Evolutionary conservation across 2,797 vertebrate species (phyloP), one percentile per base, ranked within the genome.

Genomic region (Urophycis tenuis): DNA sequence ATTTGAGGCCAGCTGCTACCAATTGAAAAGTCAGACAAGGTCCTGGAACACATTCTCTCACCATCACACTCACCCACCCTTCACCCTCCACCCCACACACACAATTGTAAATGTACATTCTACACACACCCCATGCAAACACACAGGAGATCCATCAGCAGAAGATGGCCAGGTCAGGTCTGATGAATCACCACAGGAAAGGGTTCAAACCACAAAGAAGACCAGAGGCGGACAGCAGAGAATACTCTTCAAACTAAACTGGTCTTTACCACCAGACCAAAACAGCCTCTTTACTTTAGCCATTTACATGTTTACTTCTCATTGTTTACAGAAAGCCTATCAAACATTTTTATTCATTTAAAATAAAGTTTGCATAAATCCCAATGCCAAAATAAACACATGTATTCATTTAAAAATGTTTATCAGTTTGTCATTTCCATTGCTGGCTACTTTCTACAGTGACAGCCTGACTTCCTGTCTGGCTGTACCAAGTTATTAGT

Each of bases 1-100:
- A 87, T 86, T 78, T 79, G 74, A 75, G 74, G 12, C 80, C 89
- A 89, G 85, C 85, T 92, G 88, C 82, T 88, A 74, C 31, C 84
- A 88, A 88, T 85, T 88, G 80, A 74, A 75, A 80, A 41, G 72
- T 69, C 77, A 84, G 74, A 85, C 74, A 76, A 31, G 69, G 71
- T 32, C 22, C 85, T 87, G 86, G 82, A 87, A 84, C 75, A 83
- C 75, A 84, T 86, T 79, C 87, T 78, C 80, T 17, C 32, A 1
- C 36, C 2, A 29, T 29, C 64, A 69, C 64, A 69, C 64, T 29
- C 64, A 69, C 60, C 1, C 60, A 64, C 22, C 3, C 60, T n/a
- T 11, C n/a, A 22, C n/a, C n/a, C n/a, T n/a, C n/a, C n/a, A 22
- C 9, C 22, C 2, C 60, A 11, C 60, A 25, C 60, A 25, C 22